Evolutionary conservation across 2,888 invertebrate genomes (phyloP).

Genomic region (Linyphia triangularis): DNA sequence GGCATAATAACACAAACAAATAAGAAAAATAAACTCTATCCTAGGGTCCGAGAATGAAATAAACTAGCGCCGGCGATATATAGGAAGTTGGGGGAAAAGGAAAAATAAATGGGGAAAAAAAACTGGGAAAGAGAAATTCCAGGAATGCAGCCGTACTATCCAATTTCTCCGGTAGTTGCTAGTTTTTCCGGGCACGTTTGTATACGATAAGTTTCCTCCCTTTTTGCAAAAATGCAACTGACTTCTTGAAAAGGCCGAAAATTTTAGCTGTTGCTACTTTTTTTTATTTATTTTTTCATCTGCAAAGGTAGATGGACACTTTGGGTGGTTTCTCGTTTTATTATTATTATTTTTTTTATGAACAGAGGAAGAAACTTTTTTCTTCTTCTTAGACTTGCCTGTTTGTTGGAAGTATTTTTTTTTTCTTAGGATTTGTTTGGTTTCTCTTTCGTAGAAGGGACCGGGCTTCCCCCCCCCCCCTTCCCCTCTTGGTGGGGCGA

Average conservation of each 20-base stretch:
- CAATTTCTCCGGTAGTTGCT: conserved; percentile 62
- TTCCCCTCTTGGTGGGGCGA: background rate
- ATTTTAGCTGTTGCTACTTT: conserved; percentile 21
- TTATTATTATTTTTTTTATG: conserved; percentile 8
- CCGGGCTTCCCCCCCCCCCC: too few species aligned
- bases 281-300: background rate
- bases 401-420: background rate
- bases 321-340: background rate
- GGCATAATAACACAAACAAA: background rate
- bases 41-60: conserved; percentile 22
- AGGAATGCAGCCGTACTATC: conserved; percentile 44
- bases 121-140: conserved; percentile 25
- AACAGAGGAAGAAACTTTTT: background rate
- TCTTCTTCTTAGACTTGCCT: background rate
- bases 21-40: background rate
- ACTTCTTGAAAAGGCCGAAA: conserved; percentile 59
- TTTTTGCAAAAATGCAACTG: conserved; percentile 39
- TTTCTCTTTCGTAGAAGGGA: background rate
- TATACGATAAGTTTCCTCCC: conserved; percentile 23
- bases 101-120: conserved; percentile 18
- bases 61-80: conserved; percentile 30
- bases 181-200: conserved; percentile 66
- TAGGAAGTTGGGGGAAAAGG: background rate
- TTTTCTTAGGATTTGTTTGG: background rate
- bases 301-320: conserved; percentile 28